Conservation (phyloP, 2,888 invertebrate species). For the Drosophila kanekoi region DNA sequence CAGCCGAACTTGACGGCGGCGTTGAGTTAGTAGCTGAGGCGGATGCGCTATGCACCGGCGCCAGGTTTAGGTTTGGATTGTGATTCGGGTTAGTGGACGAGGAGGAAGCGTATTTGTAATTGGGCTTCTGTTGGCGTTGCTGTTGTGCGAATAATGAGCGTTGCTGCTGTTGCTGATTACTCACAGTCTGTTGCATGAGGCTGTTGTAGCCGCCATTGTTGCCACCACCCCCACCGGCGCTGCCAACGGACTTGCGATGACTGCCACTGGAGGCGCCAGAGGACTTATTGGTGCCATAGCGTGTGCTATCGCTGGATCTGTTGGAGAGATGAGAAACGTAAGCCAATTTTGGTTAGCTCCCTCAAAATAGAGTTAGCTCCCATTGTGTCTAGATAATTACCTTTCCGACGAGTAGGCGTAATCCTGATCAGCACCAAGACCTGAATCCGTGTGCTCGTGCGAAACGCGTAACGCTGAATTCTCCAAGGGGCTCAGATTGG, state of each 20-base stretch:
- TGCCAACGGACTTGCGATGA: slow-evolving; percentile 84
- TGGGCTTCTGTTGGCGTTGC: slow-evolving; percentile 78
- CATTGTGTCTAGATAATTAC: slow-evolving; percentile 82
- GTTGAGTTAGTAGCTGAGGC: slow-evolving; percentile 58
- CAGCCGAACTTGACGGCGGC: slow-evolving; percentile 22
- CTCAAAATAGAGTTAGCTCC: neutral
- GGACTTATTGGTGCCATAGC: slow-evolving; percentile 86
- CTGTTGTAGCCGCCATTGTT: slow-evolving; percentile 79
- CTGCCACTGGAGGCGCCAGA: slow-evolving; percentile 85
- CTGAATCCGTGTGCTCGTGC: slow-evolving; percentile 92
- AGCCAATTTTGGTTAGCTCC: neutral
- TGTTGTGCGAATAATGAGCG: slow-evolving; percentile 81
- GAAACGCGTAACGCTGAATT: slow-evolving; percentile 87
- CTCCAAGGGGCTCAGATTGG: slow-evolving; percentile 84
- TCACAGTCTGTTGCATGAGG: slow-evolving; percentile 85
- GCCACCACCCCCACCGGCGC: slow-evolving; percentile 67
- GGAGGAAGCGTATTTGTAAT: slow-evolving; percentile 76
- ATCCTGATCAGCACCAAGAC: slow-evolving; percentile 91
- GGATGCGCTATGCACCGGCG: slow-evolving; percentile 79
- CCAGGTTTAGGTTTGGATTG: slow-evolving; percentile 66
- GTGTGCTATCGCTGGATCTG: slow-evolving; percentile 88
- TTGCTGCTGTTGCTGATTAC: slow-evolving; percentile 84
- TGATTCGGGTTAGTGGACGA: slow-evolving; percentile 71
- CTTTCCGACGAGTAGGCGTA: slow-evolving; percentile 90
- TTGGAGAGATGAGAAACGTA: neutral